Evolutionary conservation across 2,113 vertebrate species (phyloP).

Genomic region (Ictalurus punctatus): DNA sequence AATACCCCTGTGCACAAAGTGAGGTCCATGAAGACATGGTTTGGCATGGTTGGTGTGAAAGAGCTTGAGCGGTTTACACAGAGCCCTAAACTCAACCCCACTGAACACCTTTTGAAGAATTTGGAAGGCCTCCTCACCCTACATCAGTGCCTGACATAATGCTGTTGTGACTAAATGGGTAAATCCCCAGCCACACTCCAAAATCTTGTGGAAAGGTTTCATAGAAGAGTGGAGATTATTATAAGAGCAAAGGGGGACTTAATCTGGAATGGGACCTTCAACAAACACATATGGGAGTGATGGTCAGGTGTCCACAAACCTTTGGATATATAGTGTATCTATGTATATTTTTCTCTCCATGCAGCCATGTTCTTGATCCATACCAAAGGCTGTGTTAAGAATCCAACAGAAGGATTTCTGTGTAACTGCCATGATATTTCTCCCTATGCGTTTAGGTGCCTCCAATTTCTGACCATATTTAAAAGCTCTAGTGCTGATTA

Average conservation of each 20-base stretch:
- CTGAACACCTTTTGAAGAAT: not conserved
- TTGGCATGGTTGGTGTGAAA: not conserved
- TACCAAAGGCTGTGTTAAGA: conserved; percentile 30
- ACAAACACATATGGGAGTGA: not conserved
- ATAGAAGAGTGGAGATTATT: not conserved
- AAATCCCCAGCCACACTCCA: not conserved
- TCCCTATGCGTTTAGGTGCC: conserved; percentile 72
- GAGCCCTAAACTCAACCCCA: not conserved
- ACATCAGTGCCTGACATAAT: not conserved
- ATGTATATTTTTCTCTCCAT: conserved; percentile 43
- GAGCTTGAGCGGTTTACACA: not conserved
- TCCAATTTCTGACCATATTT: conserved; percentile 73
- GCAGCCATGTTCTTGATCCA: conserved; percentile 1
- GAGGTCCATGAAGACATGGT: not conserved
- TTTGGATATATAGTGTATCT: conserved; percentile 38
- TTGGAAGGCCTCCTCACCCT: not conserved
- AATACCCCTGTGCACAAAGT: not conserved
- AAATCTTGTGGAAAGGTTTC: not conserved
- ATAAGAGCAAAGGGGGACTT: not conserved
- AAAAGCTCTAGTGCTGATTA: conserved; percentile 54
- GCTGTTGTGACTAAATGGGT: not conserved
- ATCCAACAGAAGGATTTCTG: conserved; percentile 44
- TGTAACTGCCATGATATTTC: conserved; percentile 74
- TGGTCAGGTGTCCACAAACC: not conserved
- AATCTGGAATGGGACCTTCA: not conserved